Conservation (phyloP, 1,140 invertebrate genomes). For the Laupala kohalensis region DNA sequence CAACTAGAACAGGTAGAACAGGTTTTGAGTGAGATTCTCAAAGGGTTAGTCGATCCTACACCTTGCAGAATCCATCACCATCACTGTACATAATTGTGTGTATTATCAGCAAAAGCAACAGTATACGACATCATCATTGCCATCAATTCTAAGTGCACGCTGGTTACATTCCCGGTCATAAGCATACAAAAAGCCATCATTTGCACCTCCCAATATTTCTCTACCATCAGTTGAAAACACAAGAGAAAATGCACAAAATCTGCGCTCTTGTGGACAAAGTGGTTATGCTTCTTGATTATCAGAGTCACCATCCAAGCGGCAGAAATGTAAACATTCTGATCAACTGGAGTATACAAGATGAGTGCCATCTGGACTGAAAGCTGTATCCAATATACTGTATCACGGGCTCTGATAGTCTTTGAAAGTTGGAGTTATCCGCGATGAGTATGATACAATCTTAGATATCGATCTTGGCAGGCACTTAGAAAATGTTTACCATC, state of each 20-base stretch:
- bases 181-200: conserved; percentile 62
- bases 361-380: conserved; percentile 60
- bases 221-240: conserved; percentile 59
- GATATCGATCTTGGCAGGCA: conserved; percentile 54
- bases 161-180: conserved; percentile 54
- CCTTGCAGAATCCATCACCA: conserved; percentile 65
- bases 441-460: conserved; percentile 38
- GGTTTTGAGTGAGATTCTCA: conserved; percentile 46
- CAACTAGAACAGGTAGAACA: too few relatives aligned
- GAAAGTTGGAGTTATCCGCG: conserved; percentile 39
- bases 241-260: conserved; percentile 69
- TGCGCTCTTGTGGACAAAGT: conserved; percentile 43
- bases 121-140: conserved; percentile 65
- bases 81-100: conserved; percentile 76
- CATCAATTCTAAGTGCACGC: conserved; percentile 46
- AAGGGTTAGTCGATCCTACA: conserved; percentile 66
- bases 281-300: conserved; percentile 50
- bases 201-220: conserved; percentile 65
- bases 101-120: conserved; percentile 64
- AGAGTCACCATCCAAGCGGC: conserved; percentile 48
- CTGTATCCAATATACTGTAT: conserved; percentile 71
- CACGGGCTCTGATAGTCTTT: conserved; percentile 45
- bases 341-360: conserved; percentile 70
- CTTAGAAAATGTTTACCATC: conserved; percentile 60
- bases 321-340: conserved; percentile 63